Conservation (phyloP, 2,113 vertebrate species). For the Zapus hudsonius region DNA sequence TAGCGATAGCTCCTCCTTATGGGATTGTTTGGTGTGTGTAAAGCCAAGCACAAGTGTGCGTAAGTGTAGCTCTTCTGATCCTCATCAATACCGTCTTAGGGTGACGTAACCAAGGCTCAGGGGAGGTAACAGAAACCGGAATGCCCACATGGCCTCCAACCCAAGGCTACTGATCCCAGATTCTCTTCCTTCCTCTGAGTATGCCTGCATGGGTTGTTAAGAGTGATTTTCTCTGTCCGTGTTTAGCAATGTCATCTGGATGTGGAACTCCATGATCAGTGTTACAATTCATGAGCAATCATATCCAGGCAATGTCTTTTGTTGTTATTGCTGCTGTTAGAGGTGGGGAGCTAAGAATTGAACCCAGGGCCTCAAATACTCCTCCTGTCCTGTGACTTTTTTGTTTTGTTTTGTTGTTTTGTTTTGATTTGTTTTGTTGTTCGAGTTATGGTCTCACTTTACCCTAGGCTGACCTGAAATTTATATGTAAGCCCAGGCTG, state of each 20-base stretch:
- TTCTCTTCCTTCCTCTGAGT: not conserved
- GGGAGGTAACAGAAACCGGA: not conserved
- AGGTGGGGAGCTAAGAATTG: not conserved
- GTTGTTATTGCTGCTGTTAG: not conserved
- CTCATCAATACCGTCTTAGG: not conserved
- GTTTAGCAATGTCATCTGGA: not conserved
- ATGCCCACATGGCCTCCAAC: not conserved
- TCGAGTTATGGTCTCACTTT: not conserved
- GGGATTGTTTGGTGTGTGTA: not conserved
- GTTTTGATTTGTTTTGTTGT: no score
- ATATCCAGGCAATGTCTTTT: not conserved
- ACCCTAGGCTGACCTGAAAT: not conserved
- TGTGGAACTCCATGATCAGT: accelerated
- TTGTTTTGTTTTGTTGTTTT: no score
- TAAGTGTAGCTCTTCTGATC: not conserved
- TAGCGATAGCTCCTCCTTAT: not conserved
- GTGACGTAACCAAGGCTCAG: not conserved
- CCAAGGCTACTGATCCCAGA: not conserved
- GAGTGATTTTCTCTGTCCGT: not conserved
- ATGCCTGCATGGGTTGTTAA: not conserved
- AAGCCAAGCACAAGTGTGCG: not conserved
- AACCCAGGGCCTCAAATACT: not conserved
- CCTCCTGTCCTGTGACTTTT: not conserved
- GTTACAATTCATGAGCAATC: not conserved
- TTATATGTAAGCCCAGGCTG: no score